Evolutionary conservation across 2,888 invertebrate species (phyloP).

Genomic region (Phytoseiulus persimilis): DNA sequence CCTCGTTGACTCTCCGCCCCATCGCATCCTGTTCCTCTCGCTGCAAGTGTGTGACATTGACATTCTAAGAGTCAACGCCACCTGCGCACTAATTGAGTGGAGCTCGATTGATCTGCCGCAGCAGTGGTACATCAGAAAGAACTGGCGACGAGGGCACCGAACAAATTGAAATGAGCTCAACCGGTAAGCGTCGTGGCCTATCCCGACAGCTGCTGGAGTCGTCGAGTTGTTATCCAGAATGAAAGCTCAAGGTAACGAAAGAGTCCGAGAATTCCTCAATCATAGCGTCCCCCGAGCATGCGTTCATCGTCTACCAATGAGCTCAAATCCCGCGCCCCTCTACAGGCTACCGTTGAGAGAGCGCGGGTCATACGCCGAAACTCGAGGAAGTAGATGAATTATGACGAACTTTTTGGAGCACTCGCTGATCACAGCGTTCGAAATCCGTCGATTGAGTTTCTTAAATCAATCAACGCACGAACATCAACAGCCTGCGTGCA

Average conservation of each 20-base stretch:
- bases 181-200: background rate
- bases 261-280: too few relatives aligned
- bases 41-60: background rate
- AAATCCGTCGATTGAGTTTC: too few relatives aligned
- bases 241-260: background rate
- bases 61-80: background rate
- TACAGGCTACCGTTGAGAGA: too few relatives aligned
- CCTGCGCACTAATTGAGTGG: background rate
- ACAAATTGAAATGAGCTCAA: background rate
- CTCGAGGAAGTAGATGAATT: too few relatives aligned
- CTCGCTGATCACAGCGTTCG: too few relatives aligned
- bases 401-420: too few relatives aligned
- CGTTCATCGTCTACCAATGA: too few relatives aligned
- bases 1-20: too few relatives aligned
- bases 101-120: background rate
- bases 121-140: background rate
- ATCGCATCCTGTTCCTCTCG: background rate
- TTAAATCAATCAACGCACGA: too few relatives aligned
- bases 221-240: background rate
- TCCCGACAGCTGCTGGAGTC: background rate
- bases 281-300: too few relatives aligned
- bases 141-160: background rate
- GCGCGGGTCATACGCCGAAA: too few relatives aligned
- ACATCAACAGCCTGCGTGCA: background rate
- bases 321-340: too few relatives aligned